Percentiles rank a stretch among this genome's conserved stretches.
Evolutionary conservation across 2,888 invertebrate species (phyloP).

Genomic region (Mimachlamys varia): DNA sequence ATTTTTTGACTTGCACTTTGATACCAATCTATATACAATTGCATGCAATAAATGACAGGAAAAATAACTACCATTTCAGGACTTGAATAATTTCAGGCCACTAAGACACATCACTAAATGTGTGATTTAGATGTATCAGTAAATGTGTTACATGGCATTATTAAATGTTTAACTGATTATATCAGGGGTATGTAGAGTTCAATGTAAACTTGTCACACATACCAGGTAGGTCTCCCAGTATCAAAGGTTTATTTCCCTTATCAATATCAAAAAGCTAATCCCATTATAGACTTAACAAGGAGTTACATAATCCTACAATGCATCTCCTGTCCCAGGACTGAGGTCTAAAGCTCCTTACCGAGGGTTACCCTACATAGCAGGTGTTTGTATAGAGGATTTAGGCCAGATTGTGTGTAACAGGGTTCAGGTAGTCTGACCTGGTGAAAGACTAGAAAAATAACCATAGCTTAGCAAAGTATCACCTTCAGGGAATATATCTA

Average conservation of each 20-base stretch:
- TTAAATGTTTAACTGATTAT: no score
- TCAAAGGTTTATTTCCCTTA: neutral
- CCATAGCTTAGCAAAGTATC: neutral
- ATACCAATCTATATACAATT: no score
- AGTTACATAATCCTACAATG: neutral
- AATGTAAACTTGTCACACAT: neutral
- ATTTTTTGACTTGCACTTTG: no score
- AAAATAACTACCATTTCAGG: no score
- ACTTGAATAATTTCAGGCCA: no score
- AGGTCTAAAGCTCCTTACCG: neutral
- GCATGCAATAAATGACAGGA: no score
- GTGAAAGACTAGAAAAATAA: neutral
- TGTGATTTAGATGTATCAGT: no score
- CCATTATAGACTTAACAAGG: neutral
- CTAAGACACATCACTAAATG: no score
- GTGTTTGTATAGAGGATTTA: constrained; percentile 15
- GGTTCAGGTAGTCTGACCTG: neutral
- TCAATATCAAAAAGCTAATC: neutral
- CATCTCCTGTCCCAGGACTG: neutral
- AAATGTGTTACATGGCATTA: no score
- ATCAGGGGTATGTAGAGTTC: no score
- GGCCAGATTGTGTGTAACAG: neutral
- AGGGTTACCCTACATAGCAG: neutral
- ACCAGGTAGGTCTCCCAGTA: neutral
- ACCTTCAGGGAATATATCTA: neutral